phyloP scores from a whole-genome alignment of 2,888 invertebrate species.

The Sminthurides aquaticus region DNA sequence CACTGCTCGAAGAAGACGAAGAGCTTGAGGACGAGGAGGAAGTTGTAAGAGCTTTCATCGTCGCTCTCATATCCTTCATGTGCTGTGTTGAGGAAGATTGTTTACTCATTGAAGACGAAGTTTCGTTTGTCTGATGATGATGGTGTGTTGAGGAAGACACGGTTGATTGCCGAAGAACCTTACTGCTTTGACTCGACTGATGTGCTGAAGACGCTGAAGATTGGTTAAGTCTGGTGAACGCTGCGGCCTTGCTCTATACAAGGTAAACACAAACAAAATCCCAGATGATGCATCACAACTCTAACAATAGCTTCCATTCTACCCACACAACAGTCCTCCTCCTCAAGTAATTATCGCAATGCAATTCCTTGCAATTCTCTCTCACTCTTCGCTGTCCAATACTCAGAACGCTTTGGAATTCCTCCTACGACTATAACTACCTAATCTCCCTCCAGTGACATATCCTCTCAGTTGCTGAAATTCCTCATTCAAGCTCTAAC shows the following conservation, averaged over 20 bases:
- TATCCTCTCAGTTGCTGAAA: no score
- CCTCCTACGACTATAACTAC: no score
- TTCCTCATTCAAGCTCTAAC: no score
- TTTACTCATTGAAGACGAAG: slow-evolving; percentile 30
- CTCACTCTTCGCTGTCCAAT: no score
- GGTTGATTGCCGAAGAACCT: slow-evolving; percentile 18
- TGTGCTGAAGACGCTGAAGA: slow-evolving; percentile 33
- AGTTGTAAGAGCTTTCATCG: slow-evolving; percentile 28
- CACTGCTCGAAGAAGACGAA: slow-evolving; percentile 12
- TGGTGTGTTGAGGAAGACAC: slow-evolving; percentile 24
- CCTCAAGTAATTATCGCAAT: no score
- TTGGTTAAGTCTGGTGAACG: slow-evolving; percentile 32
- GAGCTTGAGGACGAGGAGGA: slow-evolving; percentile 34
- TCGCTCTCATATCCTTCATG: slow-evolving; percentile 48
- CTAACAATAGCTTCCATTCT: neutral
- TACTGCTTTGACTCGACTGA: slow-evolving; percentile 28
- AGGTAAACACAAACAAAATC: slow-evolving; percentile 7
- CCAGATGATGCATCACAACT: neutral
- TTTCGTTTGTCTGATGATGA: slow-evolving; percentile 37
- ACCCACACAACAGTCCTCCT: no score
- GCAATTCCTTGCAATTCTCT: no score
- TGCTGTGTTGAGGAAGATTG: slow-evolving; percentile 37
- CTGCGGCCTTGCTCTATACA: slow-evolving; percentile 39
- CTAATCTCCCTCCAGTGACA: no score
- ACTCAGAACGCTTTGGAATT: no score